Conservation (phyloP, 2,888 invertebrate species). For the Smittia aterrima region DNA sequence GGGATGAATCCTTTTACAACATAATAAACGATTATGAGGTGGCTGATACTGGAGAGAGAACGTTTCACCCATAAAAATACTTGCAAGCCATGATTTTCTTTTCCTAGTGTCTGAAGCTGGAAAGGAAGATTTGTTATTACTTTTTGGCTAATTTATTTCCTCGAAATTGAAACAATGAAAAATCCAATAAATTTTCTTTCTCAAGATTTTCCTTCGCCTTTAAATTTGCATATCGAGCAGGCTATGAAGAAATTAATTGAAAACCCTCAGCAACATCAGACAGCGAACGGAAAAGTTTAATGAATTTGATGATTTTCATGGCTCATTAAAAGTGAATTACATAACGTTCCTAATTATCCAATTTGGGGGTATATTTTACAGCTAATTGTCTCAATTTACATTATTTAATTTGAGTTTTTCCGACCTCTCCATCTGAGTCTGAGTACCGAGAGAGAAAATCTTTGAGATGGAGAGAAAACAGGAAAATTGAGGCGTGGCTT, state of each 20-base stretch:
- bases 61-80: background rate
- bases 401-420: constrained; percentile 22
- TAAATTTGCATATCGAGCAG: background rate
- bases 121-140: background rate
- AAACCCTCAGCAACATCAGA: background rate
- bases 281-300: background rate
- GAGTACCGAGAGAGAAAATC: constrained; percentile 12
- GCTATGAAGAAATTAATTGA: constrained; percentile 24
- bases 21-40: constrained; percentile 35
- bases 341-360: constrained; percentile 29
- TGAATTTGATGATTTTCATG: constrained; percentile 29
- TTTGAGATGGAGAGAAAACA: background rate
- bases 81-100: background rate
- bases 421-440: background rate
- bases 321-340: constrained; percentile 37
- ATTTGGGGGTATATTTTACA: constrained; percentile 37
- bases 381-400: constrained; percentile 34
- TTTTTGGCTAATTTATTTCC: background rate
- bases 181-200: constrained; percentile 18
- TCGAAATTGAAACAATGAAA: constrained; percentile 18
- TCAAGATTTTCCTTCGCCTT: background rate
- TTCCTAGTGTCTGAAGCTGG: background rate
- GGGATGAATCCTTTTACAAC: constrained; percentile 40
- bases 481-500: constrained; percentile 2
- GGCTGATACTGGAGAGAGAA: background rate